Base-by-base conservation (phyloP, 2,113 vertebrate genomes). In the Cheilinus undulatus region DNA sequence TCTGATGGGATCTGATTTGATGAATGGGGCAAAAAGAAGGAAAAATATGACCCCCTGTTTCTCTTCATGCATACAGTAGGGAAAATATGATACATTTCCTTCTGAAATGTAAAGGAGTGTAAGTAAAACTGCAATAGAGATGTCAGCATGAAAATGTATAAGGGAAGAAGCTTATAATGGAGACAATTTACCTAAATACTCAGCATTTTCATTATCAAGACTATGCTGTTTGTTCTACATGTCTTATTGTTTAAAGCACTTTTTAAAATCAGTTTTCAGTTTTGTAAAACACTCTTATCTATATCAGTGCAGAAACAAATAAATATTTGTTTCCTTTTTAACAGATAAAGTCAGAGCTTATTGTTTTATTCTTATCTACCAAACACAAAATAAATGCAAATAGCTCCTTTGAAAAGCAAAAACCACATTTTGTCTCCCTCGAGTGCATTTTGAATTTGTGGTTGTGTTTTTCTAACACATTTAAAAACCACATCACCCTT, bases 371-470 rank as follows among this genome's bases (percentile, higher is more conserved):
- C 12, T 74, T 40, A 36, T 53, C 22, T 57, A 63, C 11, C 36
- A 38, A 65, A 49, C 8, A 5, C 40, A 28, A 61, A 63, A 48
- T 56, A 26, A 3, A 54, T 51, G 42, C 10, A 56, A 52, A 62
- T 27, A 32, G 14, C 28, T 61, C 19, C 28, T 28, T 4, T 50
- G 15, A 54, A 51, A 52, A 34, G 10, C 32, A 11, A 10, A 34
- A n/a, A 61, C 76, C 36, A 63, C 17, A 30, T 71, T 65, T 54
- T 36, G 5, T 52, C n/a, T 61, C 38, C 38, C 38, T 40, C 15
- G 38, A 40, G 38, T 54, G 40, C 17, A 14, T 51, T 66, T 28
- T 83, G 40, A 34, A 52, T 19, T 58, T 34, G 8, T 60, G 22
- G 53, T 63, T 40, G 12, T 0, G 0, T 53, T 57, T 57, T 54